Conservation (phyloP, 2,113 vertebrate genomes). For the Passerina amoena region DNA sequence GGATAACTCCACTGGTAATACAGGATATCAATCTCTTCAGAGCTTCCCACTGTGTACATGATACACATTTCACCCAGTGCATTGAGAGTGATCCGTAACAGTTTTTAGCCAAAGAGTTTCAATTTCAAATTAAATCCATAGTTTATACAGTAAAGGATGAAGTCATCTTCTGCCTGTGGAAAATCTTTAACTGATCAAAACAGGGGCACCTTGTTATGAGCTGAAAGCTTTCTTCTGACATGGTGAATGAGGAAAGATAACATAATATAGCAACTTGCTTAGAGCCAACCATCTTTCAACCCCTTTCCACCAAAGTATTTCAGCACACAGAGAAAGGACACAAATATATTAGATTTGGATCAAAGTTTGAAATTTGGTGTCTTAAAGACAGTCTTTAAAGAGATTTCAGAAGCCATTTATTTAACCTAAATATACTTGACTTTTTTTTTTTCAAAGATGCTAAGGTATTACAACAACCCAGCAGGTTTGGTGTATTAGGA, state of each 20-base stretch:
- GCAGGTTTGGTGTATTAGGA: neutral
- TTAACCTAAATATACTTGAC: neutral
- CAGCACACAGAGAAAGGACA: neutral
- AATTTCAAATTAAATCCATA: neutral
- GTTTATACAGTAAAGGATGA: neutral
- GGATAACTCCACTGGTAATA: neutral
- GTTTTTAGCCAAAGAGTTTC: neutral
- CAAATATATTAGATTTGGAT: neutral
- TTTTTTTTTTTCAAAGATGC: neutral
- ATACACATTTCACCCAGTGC: neutral
- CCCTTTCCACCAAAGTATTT: neutral
- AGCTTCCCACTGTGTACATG: neutral
- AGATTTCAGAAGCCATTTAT: neutral
- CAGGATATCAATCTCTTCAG: neutral
- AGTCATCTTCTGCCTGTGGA: neutral
- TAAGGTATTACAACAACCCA: neutral
- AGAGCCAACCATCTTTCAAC: neutral
- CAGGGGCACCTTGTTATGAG: neutral
- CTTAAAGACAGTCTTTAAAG: neutral
- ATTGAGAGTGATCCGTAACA: neutral
- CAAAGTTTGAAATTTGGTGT: neutral
- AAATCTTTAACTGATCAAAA: neutral
- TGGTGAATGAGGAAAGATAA: neutral
- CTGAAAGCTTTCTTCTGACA: neutral
- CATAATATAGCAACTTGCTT: neutral